Conservation (phyloP, 2,113 vertebrate species). For the Ciconia boyciana region DNA sequence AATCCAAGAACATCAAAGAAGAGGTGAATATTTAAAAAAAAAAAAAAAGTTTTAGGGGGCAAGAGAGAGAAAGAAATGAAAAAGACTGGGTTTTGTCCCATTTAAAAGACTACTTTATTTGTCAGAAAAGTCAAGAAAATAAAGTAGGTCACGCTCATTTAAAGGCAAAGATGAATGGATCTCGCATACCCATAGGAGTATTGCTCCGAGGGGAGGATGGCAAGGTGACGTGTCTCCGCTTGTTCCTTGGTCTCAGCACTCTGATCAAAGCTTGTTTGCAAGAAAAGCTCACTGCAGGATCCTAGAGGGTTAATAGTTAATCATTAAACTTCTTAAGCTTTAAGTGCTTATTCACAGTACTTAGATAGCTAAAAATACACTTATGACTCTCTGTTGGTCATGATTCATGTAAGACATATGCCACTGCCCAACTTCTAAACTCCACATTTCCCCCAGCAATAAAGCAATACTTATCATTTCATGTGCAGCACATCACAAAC, state of each 20-base stretch:
- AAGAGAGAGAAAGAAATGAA: background rate
- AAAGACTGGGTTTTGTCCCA: background rate
- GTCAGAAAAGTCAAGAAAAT: background rate
- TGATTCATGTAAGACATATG: background rate
- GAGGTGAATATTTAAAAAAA: background rate
- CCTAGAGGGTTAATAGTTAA: constrained; percentile 71
- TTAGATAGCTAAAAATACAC: background rate
- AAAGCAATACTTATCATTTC: background rate
- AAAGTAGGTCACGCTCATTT: background rate
- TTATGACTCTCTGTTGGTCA: background rate
- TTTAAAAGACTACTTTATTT: background rate
- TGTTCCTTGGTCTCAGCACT: constrained; percentile 94
- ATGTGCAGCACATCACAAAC: background rate
- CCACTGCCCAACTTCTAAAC: background rate
- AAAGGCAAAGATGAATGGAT: background rate
- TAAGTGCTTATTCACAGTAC: background rate
- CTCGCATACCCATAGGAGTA: constrained; percentile 90
- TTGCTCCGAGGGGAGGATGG: constrained; percentile 97
- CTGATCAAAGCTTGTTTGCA: constrained; percentile 98
- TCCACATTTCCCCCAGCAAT: background rate
- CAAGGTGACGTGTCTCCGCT: constrained; percentile 92
- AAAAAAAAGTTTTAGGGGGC: fast-evolving
- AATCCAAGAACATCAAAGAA: background rate
- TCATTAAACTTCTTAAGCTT: background rate
- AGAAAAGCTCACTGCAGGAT: constrained; percentile 96